Percentiles rank a stretch among this genome's conserved stretches.
These are phyloP conservation scores for Paratrypauchen microcephalus DNA, from an alignment of 2,797 vertebrate genomes.

Conservation along the genomic window DNA sequence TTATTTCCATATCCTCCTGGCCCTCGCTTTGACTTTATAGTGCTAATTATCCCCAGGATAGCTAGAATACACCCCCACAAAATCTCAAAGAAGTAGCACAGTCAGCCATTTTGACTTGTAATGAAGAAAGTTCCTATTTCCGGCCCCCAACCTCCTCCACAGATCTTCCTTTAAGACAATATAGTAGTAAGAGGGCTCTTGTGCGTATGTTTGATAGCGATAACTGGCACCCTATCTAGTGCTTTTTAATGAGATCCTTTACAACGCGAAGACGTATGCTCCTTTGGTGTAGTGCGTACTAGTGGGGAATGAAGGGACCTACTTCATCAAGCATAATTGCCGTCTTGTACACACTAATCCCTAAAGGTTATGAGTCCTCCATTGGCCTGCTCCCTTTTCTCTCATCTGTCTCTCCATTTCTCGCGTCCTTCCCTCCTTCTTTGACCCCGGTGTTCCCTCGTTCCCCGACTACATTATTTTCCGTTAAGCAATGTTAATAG, in stretches of 20 bases:
- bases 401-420: slow-evolving; percentile 13
- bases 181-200: slow-evolving; percentile 62
- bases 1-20: slow-evolving; percentile 75
- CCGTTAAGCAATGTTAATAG: slow-evolving; percentile 53
- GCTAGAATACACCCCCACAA: slow-evolving; percentile 37
- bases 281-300: slow-evolving; percentile 58
- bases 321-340: slow-evolving; percentile 82
- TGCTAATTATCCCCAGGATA: slow-evolving; percentile 82
- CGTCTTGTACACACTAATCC: slow-evolving; percentile 72
- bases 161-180: slow-evolving; percentile 74
- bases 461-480: slow-evolving; percentile 38
- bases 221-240: slow-evolving; percentile 83
- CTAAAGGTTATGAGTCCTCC: slow-evolving; percentile 57
- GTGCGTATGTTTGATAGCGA: slow-evolving; percentile 86
- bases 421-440: slow-evolving; percentile 9
- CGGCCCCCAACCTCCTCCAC: slow-evolving; percentile 49
- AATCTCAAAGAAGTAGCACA: slow-evolving; percentile 47
- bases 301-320: slow-evolving; percentile 68
- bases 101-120: slow-evolving; percentile 65
- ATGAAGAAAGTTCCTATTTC: slow-evolving; percentile 80
- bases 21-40: slow-evolving; percentile 77
- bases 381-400: slow-evolving; percentile 39
- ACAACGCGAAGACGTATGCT: slow-evolving; percentile 67
- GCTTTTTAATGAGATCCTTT: slow-evolving; percentile 81
- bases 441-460: slow-evolving; percentile 32